phyloP scores from a whole-genome alignment of 1,140 invertebrate genomes.

The Orius laevigatus region DNA sequence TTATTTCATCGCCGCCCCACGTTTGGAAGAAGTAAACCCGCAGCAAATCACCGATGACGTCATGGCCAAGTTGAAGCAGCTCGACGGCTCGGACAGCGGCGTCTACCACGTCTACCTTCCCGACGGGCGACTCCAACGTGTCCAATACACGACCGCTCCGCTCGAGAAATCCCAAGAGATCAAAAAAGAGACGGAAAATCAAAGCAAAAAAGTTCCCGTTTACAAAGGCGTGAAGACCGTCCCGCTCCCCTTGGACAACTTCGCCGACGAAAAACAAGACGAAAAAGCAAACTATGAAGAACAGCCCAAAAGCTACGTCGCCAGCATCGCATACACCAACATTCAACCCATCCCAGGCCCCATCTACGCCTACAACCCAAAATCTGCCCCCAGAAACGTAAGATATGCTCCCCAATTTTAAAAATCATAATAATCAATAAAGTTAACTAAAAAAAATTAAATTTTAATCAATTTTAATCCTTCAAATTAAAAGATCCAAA shows the following conservation, averaged over 20 bases:
- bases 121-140: constrained; percentile 53
- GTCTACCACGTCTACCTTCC: constrained; percentile 55
- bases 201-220: too few relatives aligned
- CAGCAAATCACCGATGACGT: constrained; percentile 1
- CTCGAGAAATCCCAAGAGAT: constrained; percentile 1
- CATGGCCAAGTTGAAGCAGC: constrained; percentile 7
- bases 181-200: background rate
- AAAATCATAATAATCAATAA: background rate
- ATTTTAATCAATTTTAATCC: too few relatives aligned
- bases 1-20: too few relatives aligned
- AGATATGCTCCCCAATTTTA: constrained; percentile 8
- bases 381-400: background rate
- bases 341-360: constrained; percentile 5
- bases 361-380: constrained; percentile 3
- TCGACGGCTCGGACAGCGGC: constrained; percentile 29
- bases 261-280: too few relatives aligned
- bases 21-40: too few relatives aligned
- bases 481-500: too few relatives aligned
- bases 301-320: background rate
- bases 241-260: too few relatives aligned
- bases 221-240: too few relatives aligned
- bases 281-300: too few relatives aligned
- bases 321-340: constrained; percentile 3
- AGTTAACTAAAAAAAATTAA: too few relatives aligned
- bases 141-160: constrained; percentile 26